phyloP scores from a whole-genome alignment of 2,113 vertebrate species.

The Hippocampus abdominalis region DNA sequence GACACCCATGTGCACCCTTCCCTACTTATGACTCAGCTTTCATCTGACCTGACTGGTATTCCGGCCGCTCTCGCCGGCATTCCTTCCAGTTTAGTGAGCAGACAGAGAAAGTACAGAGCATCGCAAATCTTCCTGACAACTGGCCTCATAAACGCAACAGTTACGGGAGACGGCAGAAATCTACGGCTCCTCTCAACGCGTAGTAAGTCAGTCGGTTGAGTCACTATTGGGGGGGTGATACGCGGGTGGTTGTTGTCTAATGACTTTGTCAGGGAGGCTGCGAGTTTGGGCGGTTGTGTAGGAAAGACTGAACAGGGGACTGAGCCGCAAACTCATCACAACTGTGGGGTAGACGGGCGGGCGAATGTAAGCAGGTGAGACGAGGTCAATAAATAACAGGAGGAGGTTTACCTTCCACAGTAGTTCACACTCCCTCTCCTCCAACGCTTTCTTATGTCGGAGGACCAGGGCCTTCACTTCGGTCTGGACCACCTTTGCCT shows the following conservation, averaged over 20 bases:
- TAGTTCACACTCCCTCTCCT: conserved; percentile 94
- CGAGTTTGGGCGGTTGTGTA: not conserved
- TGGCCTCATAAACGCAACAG: not conserved
- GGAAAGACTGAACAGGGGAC: not conserved
- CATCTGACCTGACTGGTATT: not conserved
- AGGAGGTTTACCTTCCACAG: conserved; percentile 87
- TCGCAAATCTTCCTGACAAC: not conserved
- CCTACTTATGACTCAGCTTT: not conserved
- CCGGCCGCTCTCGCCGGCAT: not conserved
- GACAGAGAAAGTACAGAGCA: not conserved
- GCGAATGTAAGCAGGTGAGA: conserved; percentile 1
- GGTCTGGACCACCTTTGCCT: conserved; percentile 92
- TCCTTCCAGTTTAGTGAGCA: conserved; percentile 6
- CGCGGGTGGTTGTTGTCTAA: not conserved
- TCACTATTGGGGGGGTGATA: not conserved
- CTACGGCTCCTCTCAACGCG: not conserved
- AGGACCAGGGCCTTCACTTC: conserved; percentile 95
- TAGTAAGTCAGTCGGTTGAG: not conserved
- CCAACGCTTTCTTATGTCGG: conserved; percentile 90
- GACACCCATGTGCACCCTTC: not conserved
- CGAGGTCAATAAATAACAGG: not conserved
- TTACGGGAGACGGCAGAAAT: not conserved
- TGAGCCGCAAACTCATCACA: not conserved
- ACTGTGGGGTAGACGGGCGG: not conserved
- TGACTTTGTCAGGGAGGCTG: not conserved